A percentile compares a stretch with the other conserved stretches of the same genome.
Evolutionary conservation across 2,797 vertebrate genomes (phyloP).

Genomic region (Semotilus atromaculatus): DNA sequence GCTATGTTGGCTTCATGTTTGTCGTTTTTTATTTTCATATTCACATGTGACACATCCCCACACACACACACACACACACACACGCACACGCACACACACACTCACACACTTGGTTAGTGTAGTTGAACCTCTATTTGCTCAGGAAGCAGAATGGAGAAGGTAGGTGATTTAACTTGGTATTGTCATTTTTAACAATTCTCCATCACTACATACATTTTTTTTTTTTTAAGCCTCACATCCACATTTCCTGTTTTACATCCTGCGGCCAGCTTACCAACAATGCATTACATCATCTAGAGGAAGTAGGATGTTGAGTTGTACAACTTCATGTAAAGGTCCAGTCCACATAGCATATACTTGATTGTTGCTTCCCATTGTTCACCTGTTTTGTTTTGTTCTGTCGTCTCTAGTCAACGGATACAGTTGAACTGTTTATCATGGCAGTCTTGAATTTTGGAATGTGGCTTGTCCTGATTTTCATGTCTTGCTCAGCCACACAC

Average conservation of each 20-base stretch:
- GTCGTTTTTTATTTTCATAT: constrained; percentile 38
- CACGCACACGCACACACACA: too few species aligned
- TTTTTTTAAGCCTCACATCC: constrained; percentile 25
- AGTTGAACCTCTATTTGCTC: constrained; percentile 57
- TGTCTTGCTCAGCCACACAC: not conserved
- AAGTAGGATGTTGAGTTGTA: constrained; percentile 9
- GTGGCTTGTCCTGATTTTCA: constrained; percentile 44
- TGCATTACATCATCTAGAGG: constrained; percentile 19
- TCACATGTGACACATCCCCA: constrained; percentile 16
- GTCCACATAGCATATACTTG: not conserved
- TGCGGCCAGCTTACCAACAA: constrained; percentile 15
- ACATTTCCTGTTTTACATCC: constrained; percentile 34
- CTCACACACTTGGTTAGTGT: constrained; percentile 40
- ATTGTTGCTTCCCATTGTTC: not conserved
- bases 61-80: constrained; percentile 42
- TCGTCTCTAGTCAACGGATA: not conserved
- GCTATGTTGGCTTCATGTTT: constrained; percentile 17
- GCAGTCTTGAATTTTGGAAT: constrained; percentile 12
- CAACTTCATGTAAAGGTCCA: not conserved
- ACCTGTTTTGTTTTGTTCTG: constrained; percentile 9
- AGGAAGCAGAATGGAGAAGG: constrained; percentile 64
- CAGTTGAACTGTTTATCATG: not conserved
- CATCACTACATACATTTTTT: constrained; percentile 29
- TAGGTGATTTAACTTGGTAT: constrained; percentile 60
- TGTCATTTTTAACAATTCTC: constrained; percentile 42